Evolutionary conservation across 2,113 vertebrate genomes (phyloP).

Genomic region (Pristiophorus japonicus): DNA sequence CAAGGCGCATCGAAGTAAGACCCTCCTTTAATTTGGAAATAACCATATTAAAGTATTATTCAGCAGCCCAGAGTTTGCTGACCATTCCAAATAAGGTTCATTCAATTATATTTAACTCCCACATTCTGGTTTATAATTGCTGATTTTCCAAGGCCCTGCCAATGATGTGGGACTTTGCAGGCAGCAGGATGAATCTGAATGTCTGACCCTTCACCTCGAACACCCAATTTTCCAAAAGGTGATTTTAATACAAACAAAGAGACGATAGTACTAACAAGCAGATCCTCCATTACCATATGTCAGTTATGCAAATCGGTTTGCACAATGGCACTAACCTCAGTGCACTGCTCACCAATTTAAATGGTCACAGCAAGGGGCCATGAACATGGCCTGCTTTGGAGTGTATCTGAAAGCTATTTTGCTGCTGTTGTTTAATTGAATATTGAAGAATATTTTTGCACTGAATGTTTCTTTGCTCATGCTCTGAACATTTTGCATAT

Average conservation of each 20-base stretch:
- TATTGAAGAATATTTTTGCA: constrained; percentile 38
- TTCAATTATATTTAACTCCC: background rate
- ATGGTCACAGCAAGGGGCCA: too few relatives aligned
- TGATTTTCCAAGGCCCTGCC: background rate
- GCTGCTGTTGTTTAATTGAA: constrained; percentile 48
- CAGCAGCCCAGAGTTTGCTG: background rate
- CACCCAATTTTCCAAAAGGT: background rate
- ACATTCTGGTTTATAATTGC: background rate
- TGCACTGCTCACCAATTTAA: too few relatives aligned
- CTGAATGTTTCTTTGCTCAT: too few relatives aligned
- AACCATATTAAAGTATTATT: background rate
- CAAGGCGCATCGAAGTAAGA: background rate
- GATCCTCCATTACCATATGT: background rate
- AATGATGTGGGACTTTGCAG: background rate
- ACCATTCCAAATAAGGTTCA: background rate
- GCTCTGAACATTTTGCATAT: background rate
- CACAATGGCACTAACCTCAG: too few relatives aligned
- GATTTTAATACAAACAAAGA: background rate
- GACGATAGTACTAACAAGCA: background rate
- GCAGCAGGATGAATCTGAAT: background rate
- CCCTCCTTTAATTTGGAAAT: background rate
- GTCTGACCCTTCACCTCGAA: background rate
- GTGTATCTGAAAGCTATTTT: constrained; percentile 58
- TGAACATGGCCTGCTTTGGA: constrained; percentile 20
- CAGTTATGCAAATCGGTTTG: background rate